Evolutionary conservation across 2,113 vertebrate species (phyloP).

Genomic region (Melanocharis versteri): DNA sequence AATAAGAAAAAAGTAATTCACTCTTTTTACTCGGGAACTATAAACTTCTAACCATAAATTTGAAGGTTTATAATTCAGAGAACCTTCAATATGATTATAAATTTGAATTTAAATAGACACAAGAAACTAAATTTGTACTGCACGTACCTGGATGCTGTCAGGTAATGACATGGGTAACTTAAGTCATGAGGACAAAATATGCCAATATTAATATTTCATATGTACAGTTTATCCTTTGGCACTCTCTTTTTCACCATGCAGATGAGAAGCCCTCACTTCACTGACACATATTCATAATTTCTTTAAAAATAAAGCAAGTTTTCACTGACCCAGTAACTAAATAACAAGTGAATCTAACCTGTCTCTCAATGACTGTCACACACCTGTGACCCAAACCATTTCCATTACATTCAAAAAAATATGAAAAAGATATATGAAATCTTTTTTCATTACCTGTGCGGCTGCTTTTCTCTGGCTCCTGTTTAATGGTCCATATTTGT

Average conservation of each 20-base stretch:
- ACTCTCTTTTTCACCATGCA: neutral
- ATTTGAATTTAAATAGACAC: neutral
- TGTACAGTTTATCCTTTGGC: neutral
- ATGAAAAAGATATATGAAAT: rapidly evolving
- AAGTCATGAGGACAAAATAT: neutral
- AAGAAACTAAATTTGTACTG: neutral
- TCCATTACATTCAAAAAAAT: neutral
- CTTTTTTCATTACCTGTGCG: neutral
- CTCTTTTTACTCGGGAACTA: neutral
- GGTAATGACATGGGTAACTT: neutral
- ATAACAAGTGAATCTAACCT: neutral
- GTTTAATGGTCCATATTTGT: neutral
- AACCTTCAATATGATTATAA: neutral
- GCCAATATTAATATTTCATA: neutral
- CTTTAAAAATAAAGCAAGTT: neutral
- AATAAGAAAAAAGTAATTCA: neutral
- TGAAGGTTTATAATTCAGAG: neutral
- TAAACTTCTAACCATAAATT: neutral
- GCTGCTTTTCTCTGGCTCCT: neutral
- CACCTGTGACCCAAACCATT: neutral
- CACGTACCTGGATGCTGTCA: neutral
- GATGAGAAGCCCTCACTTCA: neutral
- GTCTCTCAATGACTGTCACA: neutral
- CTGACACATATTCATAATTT: neutral
- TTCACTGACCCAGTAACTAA: neutral